Evolutionary conservation across 2,113 vertebrate genomes (phyloP).

Genomic region (Cebus imitator): DNA sequence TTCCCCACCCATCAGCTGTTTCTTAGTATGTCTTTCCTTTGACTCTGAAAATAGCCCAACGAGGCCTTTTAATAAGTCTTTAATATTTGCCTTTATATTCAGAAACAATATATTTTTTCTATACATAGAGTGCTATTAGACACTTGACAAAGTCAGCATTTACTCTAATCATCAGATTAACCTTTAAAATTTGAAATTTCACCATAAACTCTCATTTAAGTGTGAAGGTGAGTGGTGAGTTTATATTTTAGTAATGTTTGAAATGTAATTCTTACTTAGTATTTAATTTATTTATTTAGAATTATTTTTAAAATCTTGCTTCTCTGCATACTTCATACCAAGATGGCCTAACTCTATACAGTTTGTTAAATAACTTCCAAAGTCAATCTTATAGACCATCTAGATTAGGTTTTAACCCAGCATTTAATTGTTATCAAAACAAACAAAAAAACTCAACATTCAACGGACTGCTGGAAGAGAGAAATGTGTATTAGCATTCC

Average conservation of each 20-base stretch:
- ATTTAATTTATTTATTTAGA: background rate
- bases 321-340: background rate
- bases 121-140: background rate
- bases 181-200: background rate
- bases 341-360: background rate
- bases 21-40: background rate
- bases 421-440: too few relatives aligned
- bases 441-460: background rate
- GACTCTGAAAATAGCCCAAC: background rate
- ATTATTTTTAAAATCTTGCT: background rate
- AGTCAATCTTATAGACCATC: background rate
- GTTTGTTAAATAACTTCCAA: background rate
- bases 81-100: background rate
- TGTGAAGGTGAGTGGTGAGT: background rate
- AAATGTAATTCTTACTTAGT: background rate
- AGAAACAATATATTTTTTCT: background rate
- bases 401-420: background rate
- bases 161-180: background rate
- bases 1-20: background rate
- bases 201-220: slow-evolving; percentile 8
- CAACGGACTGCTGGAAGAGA: background rate
- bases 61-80: background rate
- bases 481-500: background rate
- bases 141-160: background rate
- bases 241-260: background rate